These are phyloP conservation scores for Sceloporus tristichus DNA, from an alignment of 2,113 vertebrate species.

Conservation along the genomic window DNA sequence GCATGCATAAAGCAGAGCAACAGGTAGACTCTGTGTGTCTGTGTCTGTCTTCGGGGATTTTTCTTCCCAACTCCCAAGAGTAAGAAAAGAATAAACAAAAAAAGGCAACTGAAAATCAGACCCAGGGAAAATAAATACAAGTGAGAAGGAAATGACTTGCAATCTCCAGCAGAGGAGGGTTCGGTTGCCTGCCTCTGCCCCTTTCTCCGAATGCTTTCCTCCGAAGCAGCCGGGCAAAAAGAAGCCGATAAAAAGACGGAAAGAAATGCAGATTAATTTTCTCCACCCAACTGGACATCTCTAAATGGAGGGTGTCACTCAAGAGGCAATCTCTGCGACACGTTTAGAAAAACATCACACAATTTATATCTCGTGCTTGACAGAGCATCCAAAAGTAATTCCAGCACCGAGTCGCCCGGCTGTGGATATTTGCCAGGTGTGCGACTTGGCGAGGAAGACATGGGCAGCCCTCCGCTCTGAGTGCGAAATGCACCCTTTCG, in stretches of 20 bases:
- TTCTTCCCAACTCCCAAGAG: conserved; percentile 58
- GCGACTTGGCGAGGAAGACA: conserved; percentile 52
- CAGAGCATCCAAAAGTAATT: conserved; percentile 83
- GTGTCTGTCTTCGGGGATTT: conserved; percentile 33
- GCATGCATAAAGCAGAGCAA: conserved; percentile 47
- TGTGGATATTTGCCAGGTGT: conserved; percentile 46
- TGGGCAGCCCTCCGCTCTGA: neutral
- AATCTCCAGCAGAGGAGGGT: conserved; percentile 64
- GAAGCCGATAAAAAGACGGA: conserved; percentile 35
- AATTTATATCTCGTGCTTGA: conserved; percentile 84
- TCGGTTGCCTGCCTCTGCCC: conserved; percentile 58
- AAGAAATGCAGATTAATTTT: conserved; percentile 70
- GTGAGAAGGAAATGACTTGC: conserved; percentile 57
- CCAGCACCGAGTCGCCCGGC: conserved; percentile 53
- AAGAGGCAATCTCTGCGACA: conserved; percentile 81
- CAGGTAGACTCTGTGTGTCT: conserved; percentile 32
- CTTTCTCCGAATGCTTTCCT: conserved; percentile 55
- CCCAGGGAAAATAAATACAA: conserved; percentile 53
- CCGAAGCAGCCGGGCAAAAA: conserved; percentile 50
- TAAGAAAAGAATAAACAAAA: conserved; percentile 42
- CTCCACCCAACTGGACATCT: conserved; percentile 64
- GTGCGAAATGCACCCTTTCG: conserved; percentile 38
- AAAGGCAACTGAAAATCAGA: conserved; percentile 32
- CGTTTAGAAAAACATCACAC: conserved; percentile 77
- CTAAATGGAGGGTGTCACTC: conserved; percentile 82